These are phyloP conservation scores for Pygoscelis adeliae DNA, from an alignment of 2,113 vertebrate species.

Conservation along the genomic window DNA sequence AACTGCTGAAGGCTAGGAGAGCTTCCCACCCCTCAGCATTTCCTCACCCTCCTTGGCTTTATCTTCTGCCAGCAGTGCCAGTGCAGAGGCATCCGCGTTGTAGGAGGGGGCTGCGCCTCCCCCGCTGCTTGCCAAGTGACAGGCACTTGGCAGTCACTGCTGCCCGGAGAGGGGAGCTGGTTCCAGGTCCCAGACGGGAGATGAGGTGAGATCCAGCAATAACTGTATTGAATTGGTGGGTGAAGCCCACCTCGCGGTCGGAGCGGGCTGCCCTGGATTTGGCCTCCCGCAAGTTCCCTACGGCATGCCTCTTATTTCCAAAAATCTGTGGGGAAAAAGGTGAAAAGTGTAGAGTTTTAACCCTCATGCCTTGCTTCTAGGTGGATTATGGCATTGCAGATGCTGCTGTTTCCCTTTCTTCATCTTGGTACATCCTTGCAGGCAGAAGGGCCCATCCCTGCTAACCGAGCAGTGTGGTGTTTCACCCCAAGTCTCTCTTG, in stretches of 20 bases:
- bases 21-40: background rate
- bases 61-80: background rate
- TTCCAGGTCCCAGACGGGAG: background rate
- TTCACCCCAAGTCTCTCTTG: background rate
- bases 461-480: rapidly evolving
- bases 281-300: background rate
- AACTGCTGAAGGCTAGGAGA: background rate
- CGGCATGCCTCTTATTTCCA: background rate
- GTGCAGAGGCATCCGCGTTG: rapidly evolving
- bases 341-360: background rate
- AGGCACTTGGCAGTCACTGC: background rate
- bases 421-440: background rate
- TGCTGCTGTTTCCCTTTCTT: background rate
- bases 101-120: background rate
- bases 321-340: background rate
- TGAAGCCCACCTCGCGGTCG: rapidly evolving
- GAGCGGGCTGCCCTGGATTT: background rate
- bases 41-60: background rate
- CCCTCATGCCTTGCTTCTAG: background rate
- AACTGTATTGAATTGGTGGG: background rate
- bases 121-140: rapidly evolving
- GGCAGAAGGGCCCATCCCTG: background rate
- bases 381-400: rapidly evolving
- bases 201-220: background rate
- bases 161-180: background rate